A percentile compares a stretch with the other conserved stretches of the same genome.
phyloP scores from a whole-genome alignment of 2,888 invertebrate species.

The Ommatoiulus sabulosus region DNA sequence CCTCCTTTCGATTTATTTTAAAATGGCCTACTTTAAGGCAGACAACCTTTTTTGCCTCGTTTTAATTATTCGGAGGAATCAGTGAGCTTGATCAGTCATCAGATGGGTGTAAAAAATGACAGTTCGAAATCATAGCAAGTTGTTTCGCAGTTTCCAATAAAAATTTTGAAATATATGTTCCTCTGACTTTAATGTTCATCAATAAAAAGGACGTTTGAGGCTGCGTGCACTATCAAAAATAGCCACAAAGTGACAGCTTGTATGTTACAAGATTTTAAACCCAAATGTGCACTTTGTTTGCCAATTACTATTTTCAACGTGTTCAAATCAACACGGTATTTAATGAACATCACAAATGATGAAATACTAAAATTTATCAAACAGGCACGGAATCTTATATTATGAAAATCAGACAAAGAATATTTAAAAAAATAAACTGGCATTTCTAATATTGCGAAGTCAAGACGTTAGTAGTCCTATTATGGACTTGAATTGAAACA shows the following conservation, averaged over 20 bases:
- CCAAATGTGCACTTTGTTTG: not conserved
- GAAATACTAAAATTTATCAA: not conserved
- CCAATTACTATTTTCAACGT: not conserved
- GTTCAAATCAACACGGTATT: not conserved
- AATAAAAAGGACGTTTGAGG: not conserved
- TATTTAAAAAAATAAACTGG: not conserved
- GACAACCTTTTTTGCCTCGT: slow-evolving; percentile 4
- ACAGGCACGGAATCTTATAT: not conserved
- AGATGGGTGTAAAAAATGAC: not conserved
- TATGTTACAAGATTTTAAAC: not conserved
- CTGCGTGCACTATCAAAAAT: not conserved
- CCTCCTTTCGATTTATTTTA: slow-evolving; percentile 52
- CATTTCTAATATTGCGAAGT: not conserved
- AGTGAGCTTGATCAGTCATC: slow-evolving; percentile 13
- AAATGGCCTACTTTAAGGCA: slow-evolving; percentile 51
- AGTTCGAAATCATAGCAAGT: not conserved
- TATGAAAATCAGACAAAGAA: not conserved
- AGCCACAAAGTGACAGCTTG: not conserved
- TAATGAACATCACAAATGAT: not conserved
- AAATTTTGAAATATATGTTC: not conserved
- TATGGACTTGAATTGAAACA: not conserved
- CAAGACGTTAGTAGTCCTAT: not conserved
- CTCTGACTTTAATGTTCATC: not conserved
- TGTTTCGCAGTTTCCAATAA: not conserved
- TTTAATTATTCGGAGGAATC: slow-evolving; percentile 10